Conservation (phyloP, 2,797 vertebrate genomes). For the Syngnathus acus region DNA sequence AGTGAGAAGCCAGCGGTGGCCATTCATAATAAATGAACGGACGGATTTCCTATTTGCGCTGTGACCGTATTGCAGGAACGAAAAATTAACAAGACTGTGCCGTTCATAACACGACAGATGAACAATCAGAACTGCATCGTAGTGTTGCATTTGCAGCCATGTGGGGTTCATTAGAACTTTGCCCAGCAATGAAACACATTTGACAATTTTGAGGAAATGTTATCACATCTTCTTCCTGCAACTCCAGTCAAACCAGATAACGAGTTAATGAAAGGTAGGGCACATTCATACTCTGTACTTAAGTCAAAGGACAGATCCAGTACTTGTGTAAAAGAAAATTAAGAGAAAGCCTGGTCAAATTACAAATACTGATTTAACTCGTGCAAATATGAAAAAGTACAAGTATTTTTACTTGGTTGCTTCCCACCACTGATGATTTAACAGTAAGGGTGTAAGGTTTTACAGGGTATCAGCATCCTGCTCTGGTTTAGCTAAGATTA, state of each 20-base stretch:
- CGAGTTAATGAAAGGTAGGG: too few relatives aligned
- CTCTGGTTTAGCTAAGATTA: not conserved
- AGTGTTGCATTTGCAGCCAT: not conserved
- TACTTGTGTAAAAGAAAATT: not conserved
- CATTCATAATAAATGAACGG: slow-evolving; percentile 74
- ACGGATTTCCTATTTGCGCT: slow-evolving; percentile 71
- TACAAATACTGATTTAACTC: not conserved
- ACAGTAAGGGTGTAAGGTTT: not conserved
- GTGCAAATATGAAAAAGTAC: not conserved
- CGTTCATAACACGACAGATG: slow-evolving; percentile 63
- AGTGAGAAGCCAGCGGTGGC: slow-evolving; percentile 36
- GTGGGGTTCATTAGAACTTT: not conserved
- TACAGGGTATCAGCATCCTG: not conserved
- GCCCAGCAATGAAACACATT: too few relatives aligned
- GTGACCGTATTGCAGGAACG: slow-evolving; percentile 62
- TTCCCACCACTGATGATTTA: not conserved
- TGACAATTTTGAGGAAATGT: too few relatives aligned
- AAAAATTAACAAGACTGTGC: slow-evolving; percentile 65
- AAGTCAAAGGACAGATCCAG: not conserved
- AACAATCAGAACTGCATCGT: slow-evolving; percentile 50
- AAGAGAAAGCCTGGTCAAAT: not conserved
- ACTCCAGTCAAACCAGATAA: too few relatives aligned
- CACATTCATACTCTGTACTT: not conserved
- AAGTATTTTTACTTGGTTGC: not conserved
- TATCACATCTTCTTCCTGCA: too few relatives aligned